Evolutionary conservation across 1,140 invertebrate species (phyloP).

Genomic region (Neodiprion pinetum): DNA sequence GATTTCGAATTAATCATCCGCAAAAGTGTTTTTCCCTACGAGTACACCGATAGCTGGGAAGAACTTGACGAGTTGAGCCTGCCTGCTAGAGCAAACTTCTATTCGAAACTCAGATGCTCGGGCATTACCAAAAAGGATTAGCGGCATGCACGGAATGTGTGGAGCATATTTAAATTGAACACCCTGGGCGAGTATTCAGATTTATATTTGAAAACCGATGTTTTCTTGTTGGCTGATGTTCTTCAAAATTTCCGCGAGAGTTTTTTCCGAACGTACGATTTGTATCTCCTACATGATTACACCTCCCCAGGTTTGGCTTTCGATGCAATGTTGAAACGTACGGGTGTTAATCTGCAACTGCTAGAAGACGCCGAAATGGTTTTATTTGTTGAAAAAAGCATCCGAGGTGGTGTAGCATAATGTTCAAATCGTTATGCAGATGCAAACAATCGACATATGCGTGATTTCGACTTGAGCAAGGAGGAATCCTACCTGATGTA

Average conservation of each 20-base stretch:
- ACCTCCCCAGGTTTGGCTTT: conserved; percentile 34
- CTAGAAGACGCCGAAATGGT: conserved; percentile 31
- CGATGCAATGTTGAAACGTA: too few species aligned
- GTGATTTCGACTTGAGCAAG: conserved; percentile 31
- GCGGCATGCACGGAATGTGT: conserved; percentile 49
- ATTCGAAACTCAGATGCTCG: conserved; percentile 38
- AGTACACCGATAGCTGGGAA: conserved; percentile 37
- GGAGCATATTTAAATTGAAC: conserved; percentile 47
- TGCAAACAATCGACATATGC: conserved; percentile 59
- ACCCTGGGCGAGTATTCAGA: conserved; percentile 40
- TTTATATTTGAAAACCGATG: conserved; percentile 27
- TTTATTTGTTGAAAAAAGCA: conserved; percentile 35
- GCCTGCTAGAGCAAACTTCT: conserved; percentile 22
- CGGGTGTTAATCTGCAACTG: conserved; percentile 42
- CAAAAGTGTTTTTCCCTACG: conserved; percentile 46
- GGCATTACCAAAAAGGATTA: conserved; percentile 47
- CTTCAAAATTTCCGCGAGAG: conserved; percentile 52
- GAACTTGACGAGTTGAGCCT: conserved; percentile 40
- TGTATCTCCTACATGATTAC: conserved; percentile 51
- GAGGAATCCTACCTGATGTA: conserved; percentile 55
- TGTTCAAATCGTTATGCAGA: conserved; percentile 47
- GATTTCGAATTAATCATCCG: conserved; percentile 30
- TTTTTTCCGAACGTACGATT: conserved; percentile 37
- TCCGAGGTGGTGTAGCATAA: conserved; percentile 27
- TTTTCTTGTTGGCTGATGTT: conserved; percentile 50